These are phyloP conservation scores for Antrozous pallidus DNA, from an alignment of 2,797 vertebrate genomes.

Conservation along the genomic window DNA sequence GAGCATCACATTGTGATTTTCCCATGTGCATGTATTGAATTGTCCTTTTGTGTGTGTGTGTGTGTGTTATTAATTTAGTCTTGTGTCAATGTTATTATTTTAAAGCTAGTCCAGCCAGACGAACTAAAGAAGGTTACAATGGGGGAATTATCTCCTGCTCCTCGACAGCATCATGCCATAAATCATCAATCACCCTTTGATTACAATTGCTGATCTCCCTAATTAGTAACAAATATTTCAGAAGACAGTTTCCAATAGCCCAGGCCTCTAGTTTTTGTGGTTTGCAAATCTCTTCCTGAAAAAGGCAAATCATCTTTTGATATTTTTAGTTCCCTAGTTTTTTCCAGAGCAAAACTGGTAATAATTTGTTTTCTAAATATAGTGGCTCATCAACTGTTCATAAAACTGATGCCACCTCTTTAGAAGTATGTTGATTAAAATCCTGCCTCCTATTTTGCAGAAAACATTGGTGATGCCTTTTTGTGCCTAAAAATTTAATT, in stretches of 20 bases:
- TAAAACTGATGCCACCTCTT: slow-evolving; percentile 19
- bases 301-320: neutral
- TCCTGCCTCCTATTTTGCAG: neutral
- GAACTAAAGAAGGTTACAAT: neutral
- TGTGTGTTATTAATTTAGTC: neutral
- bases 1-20: neutral
- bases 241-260: neutral
- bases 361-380: slow-evolving; percentile 45
- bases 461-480: neutral
- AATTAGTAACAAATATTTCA: slow-evolving; percentile 38
- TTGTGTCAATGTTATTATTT: neutral
- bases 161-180: neutral
- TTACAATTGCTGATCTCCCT: slow-evolving; percentile 15
- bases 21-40: neutral
- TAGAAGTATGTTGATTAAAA: slow-evolving; percentile 7
- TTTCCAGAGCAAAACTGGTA: neutral
- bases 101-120: neutral
- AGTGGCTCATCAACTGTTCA: neutral
- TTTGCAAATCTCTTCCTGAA: slow-evolving; percentile 16
- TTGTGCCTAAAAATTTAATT: slow-evolving; percentile 11
- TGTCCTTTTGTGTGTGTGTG: no score
- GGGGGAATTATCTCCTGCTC: neutral
- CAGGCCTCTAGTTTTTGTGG: neutral
- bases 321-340: neutral
- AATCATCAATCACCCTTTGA: neutral